Evolutionary conservation across 2,888 invertebrate genomes (phyloP), one percentile per base, ranked within the genome.

Genomic region (Lycaena phlaeas): DNA sequence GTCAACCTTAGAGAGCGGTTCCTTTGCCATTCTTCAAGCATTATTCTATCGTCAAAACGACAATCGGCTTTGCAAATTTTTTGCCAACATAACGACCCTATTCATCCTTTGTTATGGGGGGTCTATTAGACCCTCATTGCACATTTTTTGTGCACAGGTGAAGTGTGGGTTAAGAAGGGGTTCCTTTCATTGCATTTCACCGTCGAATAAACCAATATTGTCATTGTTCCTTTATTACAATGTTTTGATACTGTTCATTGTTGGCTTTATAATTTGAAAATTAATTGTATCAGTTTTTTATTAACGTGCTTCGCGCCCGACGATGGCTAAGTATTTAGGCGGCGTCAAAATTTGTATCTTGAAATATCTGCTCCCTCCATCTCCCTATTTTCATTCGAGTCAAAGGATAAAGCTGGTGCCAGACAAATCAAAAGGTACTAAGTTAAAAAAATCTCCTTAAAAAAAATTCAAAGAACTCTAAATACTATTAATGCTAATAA

Each of bases 61-160:
- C 73, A 72, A 61, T 61, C 60, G 55, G 54, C 64, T 67, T 70
- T 73, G 73, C 70, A 43, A 69, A 59, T 72, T 72, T 73, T 66
- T 69, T 71, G 53, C 44, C 41, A 34, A 34, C 34, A 18, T 34
- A 34, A 34, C 34, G 22, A 34, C 34, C 42, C 60, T 64, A 68
- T 72, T 70, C 59, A 59, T 40, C 64, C 46, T 57, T 76, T 75
- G 73, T 75, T 62, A 64, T 48, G 65, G 66, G 72, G 67, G 73
- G 74, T 73, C 72, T 62, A 54, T 57, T 60, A 61, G 45, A 45
- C 45, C 48, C 53, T 56, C 54, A 65, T 66, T 50, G 66, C 65
- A 43, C 60, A 40, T 66, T 70, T 74, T 73, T 73, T 69, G 45
- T 40, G 6, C 53, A 65, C 70, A 71, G 68, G 67, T 72, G 70